phyloP scores from a whole-genome alignment of 2,888 invertebrate species.

The Furcula furcula region DNA sequence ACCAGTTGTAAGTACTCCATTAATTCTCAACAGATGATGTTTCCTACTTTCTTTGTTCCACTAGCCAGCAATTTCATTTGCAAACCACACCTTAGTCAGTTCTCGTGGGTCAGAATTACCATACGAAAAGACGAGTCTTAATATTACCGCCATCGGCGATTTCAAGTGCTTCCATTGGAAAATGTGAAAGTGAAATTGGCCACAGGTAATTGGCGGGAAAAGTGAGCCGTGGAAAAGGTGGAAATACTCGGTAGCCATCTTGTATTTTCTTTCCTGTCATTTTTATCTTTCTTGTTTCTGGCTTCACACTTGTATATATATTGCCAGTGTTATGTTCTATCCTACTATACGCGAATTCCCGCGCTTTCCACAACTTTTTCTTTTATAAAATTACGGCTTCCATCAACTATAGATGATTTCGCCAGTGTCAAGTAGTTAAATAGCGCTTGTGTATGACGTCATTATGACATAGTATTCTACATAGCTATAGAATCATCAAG shows the following conservation, averaged over 20 bases:
- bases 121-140: constrained; percentile 34
- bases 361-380: too few species aligned
- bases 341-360: too few species aligned
- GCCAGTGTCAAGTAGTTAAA: too few species aligned
- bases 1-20: neutral
- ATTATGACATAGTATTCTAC: too few species aligned
- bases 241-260: constrained; percentile 39
- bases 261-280: constrained; percentile 61
- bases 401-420: too few species aligned
- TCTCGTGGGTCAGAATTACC: constrained; percentile 38
- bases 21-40: neutral
- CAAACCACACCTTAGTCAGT: constrained; percentile 31
- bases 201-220: constrained; percentile 60
- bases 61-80: constrained; percentile 37
- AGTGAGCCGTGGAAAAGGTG: constrained; percentile 48
- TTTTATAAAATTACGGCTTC: too few species aligned
- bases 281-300: constrained; percentile 17
- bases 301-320: too few species aligned
- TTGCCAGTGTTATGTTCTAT: too few species aligned
- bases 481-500: too few species aligned
- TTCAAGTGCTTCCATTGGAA: constrained; percentile 37
- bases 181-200: constrained; percentile 66
- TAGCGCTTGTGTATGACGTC: too few species aligned
- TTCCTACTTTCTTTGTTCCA: constrained; percentile 41
- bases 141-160: constrained; percentile 28